Conservation (phyloP, 2,113 vertebrate genomes). For the Lucifuga dentata region DNA sequence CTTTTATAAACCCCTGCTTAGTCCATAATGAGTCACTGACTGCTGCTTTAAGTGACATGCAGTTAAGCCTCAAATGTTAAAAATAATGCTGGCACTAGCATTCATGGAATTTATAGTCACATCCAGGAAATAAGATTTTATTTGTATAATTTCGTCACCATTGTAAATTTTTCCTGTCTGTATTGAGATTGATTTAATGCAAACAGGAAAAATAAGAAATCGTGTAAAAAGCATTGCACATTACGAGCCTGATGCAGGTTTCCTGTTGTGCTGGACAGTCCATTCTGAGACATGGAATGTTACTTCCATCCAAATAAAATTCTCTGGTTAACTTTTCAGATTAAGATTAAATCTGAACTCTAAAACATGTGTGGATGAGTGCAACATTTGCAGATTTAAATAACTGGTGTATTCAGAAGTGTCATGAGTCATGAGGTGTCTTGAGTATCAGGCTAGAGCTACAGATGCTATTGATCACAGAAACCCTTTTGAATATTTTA, state of each 20-base stretch:
- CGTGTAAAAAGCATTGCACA: too few relatives aligned
- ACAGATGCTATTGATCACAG: constrained; percentile 65
- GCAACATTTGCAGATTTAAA: too few relatives aligned
- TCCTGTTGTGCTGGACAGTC: too few relatives aligned
- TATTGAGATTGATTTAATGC: too few relatives aligned
- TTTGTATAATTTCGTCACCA: too few relatives aligned
- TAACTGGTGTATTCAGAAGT: constrained; percentile 5
- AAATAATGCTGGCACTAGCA: constrained; percentile 19
- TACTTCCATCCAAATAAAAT: too few relatives aligned
- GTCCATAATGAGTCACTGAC: constrained; percentile 21
- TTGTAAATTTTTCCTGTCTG: too few relatives aligned
- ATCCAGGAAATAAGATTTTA: too few relatives aligned
- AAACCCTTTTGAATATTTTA: constrained; percentile 73
- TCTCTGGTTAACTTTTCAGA: too few relatives aligned
- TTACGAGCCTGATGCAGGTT: too few relatives aligned
- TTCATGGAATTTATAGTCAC: neutral
- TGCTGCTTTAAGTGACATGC: constrained; percentile 34
- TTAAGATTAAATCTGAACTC: neutral
- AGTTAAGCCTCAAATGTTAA: constrained; percentile 19
- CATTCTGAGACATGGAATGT: too few relatives aligned
- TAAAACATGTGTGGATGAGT: neutral
- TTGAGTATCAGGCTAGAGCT: constrained; percentile 20
- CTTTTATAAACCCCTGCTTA: constrained; percentile 51
- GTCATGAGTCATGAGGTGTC: constrained; percentile 15
- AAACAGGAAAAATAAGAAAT: too few relatives aligned